phyloP scores from a whole-genome alignment of 2,888 invertebrate genomes.

The Xylocampa areola region DNA sequence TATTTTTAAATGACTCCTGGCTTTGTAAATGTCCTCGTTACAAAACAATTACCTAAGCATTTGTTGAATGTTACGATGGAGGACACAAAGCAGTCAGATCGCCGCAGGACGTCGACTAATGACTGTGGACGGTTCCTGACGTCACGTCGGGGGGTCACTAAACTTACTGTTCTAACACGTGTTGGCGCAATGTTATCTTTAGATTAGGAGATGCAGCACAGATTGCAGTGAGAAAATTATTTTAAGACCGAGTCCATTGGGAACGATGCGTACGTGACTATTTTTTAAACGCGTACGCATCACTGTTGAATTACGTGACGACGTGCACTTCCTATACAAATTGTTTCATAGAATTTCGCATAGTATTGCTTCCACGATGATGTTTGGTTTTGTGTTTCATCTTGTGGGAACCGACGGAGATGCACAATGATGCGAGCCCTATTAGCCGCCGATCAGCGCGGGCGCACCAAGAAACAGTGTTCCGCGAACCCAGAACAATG shows the following conservation, averaged over 20 bases:
- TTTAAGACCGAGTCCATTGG: conserved; percentile 62
- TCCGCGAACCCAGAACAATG: conserved; percentile 88
- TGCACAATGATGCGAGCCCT: conserved; percentile 80
- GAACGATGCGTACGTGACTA: conserved; percentile 49
- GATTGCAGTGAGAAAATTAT: conserved; percentile 67
- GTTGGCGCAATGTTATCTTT: conserved; percentile 66
- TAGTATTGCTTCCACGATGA: conserved; percentile 67
- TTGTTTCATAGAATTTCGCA: conserved; percentile 66
- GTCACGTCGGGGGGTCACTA: conserved; percentile 72
- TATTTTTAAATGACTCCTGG: conserved; percentile 50
- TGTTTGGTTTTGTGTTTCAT: conserved; percentile 66
- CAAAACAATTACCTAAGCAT: conserved; percentile 68
- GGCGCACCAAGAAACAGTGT: conserved; percentile 76
- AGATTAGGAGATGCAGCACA: conserved; percentile 64
- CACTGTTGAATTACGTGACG: conserved; percentile 67
- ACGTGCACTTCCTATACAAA: conserved; percentile 59
- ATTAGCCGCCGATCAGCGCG: conserved; percentile 78
- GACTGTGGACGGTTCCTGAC: conserved; percentile 68
- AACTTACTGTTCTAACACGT: conserved; percentile 72
- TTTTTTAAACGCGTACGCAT: conserved; percentile 53
- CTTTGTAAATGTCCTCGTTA: conserved; percentile 65
- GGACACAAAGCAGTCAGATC: conserved; percentile 64
- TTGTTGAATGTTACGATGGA: conserved; percentile 62
- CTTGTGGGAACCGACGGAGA: conserved; percentile 78
- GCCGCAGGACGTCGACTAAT: conserved; percentile 78